Conservation (phyloP, 2,797 vertebrate species). For the Thalassophryne amazonica region DNA sequence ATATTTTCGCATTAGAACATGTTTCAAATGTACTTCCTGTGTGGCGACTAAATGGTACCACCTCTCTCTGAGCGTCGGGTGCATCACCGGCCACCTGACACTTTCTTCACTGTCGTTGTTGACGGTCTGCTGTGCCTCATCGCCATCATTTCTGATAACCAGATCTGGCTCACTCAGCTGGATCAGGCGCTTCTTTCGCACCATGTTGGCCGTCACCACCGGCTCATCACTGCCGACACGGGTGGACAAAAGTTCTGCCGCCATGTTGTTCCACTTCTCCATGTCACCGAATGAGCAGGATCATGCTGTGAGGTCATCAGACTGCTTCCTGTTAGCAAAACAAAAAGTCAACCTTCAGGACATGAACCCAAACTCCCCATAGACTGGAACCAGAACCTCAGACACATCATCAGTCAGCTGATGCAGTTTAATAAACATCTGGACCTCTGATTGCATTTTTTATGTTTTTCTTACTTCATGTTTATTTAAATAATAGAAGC, state of each 20-base stretch:
- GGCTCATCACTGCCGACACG: slow-evolving; percentile 56
- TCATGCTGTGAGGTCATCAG: slow-evolving; percentile 74
- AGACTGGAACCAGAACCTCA: too few species aligned
- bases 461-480: too few species aligned
- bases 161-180: slow-evolving; percentile 48
- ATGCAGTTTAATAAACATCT: too few species aligned
- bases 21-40: background rate
- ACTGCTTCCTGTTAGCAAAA: slow-evolving; percentile 15
- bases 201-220: slow-evolving; percentile 79
- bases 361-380: too few species aligned
- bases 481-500: too few species aligned
- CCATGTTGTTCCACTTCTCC: slow-evolving; percentile 78
- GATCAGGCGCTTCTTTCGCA: slow-evolving; percentile 56
- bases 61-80: slow-evolving; percentile 91
- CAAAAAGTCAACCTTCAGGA: too few species aligned
- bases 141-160: slow-evolving; percentile 35
- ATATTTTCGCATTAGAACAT: slow-evolving; percentile 30
- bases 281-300: slow-evolving; percentile 65
- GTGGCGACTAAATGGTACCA: slow-evolving; percentile 23
- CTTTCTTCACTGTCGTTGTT: slow-evolving; percentile 78
- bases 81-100: slow-evolving; percentile 81
- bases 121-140: slow-evolving; percentile 64
- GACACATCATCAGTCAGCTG: too few species aligned
- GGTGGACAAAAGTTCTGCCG: slow-evolving; percentile 86
- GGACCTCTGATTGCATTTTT: too few species aligned